Evolutionary conservation across 2,888 invertebrate species (phyloP).

Genomic region (Machimus rusticus): DNA sequence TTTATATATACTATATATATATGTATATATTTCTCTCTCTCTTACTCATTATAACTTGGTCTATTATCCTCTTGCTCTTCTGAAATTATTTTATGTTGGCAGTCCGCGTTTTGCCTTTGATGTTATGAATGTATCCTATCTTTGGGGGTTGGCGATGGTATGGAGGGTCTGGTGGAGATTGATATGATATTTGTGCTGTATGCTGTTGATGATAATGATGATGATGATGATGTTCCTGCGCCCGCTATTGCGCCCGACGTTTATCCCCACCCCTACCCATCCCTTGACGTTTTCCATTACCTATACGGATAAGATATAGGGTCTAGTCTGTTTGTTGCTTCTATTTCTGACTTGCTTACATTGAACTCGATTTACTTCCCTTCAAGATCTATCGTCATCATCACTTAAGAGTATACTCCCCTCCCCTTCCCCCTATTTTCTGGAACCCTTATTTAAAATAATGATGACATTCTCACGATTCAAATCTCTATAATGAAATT

Average conservation of each 20-base stretch:
- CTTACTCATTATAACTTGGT: not conserved
- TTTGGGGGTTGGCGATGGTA: not conserved
- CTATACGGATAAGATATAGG: too few relatives aligned
- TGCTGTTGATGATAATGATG: not conserved
- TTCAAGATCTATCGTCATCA: not conserved
- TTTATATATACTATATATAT: not conserved
- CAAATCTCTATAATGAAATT: conserved; percentile 16
- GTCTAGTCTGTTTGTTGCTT: not conserved
- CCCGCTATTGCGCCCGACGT: not conserved
- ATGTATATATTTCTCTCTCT: not conserved
- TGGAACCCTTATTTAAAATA: not conserved
- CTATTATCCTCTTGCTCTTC: not conserved
- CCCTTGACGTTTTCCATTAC: not conserved
- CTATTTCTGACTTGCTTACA: not conserved
- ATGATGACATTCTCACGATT: conserved; percentile 15
- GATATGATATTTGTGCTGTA: not conserved
- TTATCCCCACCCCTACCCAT: not conserved
- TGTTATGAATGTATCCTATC: not conserved
- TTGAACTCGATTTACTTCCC: not conserved
- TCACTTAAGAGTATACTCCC: not conserved
- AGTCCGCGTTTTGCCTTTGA: not conserved
- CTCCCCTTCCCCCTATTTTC: too few relatives aligned
- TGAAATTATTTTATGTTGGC: not conserved
- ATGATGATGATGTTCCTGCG: not conserved
- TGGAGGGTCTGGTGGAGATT: not conserved